Evolutionary conservation across 2,113 vertebrate species (phyloP), one percentile per base, ranked within the genome.

Genomic region (Edolisoma coerulescens): DNA sequence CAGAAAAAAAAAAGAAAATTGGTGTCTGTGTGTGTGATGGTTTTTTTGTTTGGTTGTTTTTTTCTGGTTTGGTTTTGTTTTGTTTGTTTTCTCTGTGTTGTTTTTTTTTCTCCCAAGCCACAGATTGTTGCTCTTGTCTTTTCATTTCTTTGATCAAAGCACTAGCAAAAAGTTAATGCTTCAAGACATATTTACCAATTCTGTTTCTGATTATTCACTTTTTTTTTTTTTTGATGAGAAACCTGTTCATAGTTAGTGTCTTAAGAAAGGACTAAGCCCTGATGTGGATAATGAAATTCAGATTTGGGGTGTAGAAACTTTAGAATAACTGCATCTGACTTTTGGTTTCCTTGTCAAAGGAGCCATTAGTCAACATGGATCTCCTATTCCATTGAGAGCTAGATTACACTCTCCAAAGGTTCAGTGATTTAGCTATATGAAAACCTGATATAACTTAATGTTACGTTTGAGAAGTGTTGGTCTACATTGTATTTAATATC

Each of bases 1-100:
- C 32, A 56, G 53, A 54, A 78, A 60, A 39, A 57, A 28, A 24
- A 13, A 27, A 4, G 11, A 60, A 67, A 68, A 45, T 16, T n/a
- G 14, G 2, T 30, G 26, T 35, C 18, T 21, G 6, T 10, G 2
- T 57, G 17, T 44, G 14, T 50, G 10, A 14, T 18, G 3, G 1
- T 6, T 26, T 61, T 61, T 56, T 57, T 28, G 19, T 52, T 59
- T 56, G 11, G 4, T 30, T 37, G 2, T 3, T 50, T 16, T 27
- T 57, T 76, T 22, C 27, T 59, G 39, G 2, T 6, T 52, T 57
- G 4, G 8, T 37, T 74, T 49, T 41, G 14, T 19, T 71, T 74
- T 67, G 35, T 52, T 32, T 10, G 19, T 33, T 71, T 75, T 61
- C 14, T 70, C 3, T 13, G 3, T 33, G 13, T 6, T 10, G 1